These are phyloP conservation scores for Hipposideros larvatus DNA, from an alignment of 2,797 vertebrate genomes.

Conservation along the genomic window DNA sequence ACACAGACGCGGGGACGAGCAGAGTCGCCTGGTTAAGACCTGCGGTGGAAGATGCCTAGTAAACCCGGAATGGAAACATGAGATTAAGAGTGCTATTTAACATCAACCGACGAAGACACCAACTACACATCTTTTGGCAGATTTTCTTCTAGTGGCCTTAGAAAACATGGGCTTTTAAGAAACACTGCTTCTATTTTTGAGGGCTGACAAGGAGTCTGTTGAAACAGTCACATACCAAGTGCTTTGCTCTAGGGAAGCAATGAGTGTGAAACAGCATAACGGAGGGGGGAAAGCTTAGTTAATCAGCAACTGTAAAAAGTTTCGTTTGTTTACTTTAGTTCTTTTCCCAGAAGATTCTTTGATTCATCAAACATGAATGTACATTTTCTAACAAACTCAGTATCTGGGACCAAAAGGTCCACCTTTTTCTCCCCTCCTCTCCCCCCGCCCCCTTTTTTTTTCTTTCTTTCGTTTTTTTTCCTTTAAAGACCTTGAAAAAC, in stretches of 20 bases:
- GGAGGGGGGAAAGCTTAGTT: conserved; percentile 52
- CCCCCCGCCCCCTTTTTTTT: not conserved
- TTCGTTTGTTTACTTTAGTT: conserved; percentile 89
- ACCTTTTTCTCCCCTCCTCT: conserved; percentile 34
- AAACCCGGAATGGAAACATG: conserved; percentile 74
- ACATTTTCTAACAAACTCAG: conserved; percentile 94
- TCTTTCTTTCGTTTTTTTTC: conserved; percentile 72
- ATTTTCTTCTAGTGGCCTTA: conserved; percentile 95
- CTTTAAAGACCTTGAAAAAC: conserved; percentile 86
- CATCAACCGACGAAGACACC: conserved; percentile 72
- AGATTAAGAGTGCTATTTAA: conserved; percentile 82
- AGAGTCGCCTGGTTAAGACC: conserved; percentile 66
- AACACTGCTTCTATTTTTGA: conserved; percentile 89
- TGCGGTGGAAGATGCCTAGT: conserved; percentile 69
- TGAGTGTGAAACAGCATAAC: conserved; percentile 84
- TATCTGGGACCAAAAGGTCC: conserved; percentile 93
- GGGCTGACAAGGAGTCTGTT: conserved; percentile 89
- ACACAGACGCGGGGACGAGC: conserved; percentile 79
- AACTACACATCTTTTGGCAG: conserved; percentile 86
- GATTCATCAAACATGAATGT: conserved; percentile 94
- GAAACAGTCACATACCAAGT: conserved; percentile 91
- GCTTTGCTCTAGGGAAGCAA: conserved; percentile 92
- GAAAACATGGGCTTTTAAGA: conserved; percentile 95
- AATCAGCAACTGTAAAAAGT: conserved; percentile 85
- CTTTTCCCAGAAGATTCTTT: conserved; percentile 91